These are phyloP conservation scores for Teinopalpus imperialis DNA, from an alignment of 2,888 invertebrate genomes.

Conservation along the genomic window DNA sequence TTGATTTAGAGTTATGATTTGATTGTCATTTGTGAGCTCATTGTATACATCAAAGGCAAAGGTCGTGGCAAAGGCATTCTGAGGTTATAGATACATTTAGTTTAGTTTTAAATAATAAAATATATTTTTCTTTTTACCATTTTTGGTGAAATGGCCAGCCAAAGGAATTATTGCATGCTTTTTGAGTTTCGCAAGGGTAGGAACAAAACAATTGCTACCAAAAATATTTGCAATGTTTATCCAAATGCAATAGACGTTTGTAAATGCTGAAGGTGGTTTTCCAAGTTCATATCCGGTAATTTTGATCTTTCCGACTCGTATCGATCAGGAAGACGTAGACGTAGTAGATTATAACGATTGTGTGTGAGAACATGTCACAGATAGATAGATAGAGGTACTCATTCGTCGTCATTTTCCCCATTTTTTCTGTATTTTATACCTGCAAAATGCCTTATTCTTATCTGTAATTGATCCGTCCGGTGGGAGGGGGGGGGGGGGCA, in stretches of 20 bases:
- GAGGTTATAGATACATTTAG: constrained; percentile 4
- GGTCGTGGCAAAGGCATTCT: background rate
- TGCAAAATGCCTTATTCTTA: too few species aligned
- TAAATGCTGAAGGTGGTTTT: constrained; percentile 21
- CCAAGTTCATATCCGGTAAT: too few species aligned
- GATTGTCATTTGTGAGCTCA: constrained; percentile 2
- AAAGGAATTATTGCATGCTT: constrained; percentile 7
- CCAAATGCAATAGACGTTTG: constrained; percentile 16
- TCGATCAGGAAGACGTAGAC: too few species aligned
- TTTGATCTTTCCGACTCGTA: too few species aligned
- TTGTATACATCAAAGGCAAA: background rate
- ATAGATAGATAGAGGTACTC: too few species aligned
- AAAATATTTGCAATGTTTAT: constrained; percentile 20
- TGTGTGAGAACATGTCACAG: too few species aligned
- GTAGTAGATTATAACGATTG: too few species aligned
- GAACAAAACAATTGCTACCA: constrained; percentile 1
- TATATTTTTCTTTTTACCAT: too few species aligned
- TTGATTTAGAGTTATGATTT: background rate
- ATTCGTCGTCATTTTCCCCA: too few species aligned
- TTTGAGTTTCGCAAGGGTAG: constrained; percentile 5
- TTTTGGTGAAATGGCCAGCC: background rate
- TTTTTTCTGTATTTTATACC: too few species aligned
- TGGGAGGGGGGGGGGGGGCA: too few species aligned
- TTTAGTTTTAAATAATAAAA: background rate
- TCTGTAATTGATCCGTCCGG: too few species aligned